These are phyloP conservation scores for Mormoops blainvillei DNA, from an alignment of 2,113 vertebrate genomes.

Conservation along the genomic window DNA sequence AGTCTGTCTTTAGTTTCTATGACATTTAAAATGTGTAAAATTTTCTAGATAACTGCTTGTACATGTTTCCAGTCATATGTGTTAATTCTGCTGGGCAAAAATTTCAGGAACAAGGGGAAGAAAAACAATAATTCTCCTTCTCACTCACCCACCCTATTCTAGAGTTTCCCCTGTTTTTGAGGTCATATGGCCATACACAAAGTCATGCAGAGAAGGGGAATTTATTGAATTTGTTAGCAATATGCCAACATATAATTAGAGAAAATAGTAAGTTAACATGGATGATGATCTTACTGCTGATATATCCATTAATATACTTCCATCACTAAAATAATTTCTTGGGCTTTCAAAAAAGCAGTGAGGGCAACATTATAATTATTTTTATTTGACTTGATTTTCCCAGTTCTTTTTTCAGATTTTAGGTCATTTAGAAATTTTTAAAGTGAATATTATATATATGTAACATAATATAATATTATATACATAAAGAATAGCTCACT, in stretches of 20 bases:
- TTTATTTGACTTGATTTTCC: slow-evolving; percentile 14
- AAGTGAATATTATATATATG: background rate
- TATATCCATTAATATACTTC: background rate
- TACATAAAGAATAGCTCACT: background rate
- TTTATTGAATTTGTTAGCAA: background rate
- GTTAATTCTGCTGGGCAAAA: background rate
- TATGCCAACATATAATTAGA: background rate
- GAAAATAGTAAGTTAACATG: background rate
- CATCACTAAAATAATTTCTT: slow-evolving; percentile 8
- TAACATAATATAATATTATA: background rate
- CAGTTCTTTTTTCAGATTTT: slow-evolving; percentile 10
- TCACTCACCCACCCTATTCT: background rate
- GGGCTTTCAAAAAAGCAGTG: background rate
- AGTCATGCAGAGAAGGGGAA: background rate
- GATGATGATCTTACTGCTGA: background rate
- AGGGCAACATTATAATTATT: background rate
- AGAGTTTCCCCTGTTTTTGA: background rate
- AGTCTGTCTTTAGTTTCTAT: slow-evolving; percentile 41
- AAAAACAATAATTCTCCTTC: background rate
- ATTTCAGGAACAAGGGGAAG: background rate
- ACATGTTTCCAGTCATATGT: background rate
- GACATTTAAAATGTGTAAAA: slow-evolving; percentile 48
- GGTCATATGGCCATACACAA: background rate
- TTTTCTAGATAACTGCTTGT: slow-evolving; percentile 3
- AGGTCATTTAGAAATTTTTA: background rate